Conservation (phyloP, 2,797 vertebrate species). For the Prionace glauca region DNA sequence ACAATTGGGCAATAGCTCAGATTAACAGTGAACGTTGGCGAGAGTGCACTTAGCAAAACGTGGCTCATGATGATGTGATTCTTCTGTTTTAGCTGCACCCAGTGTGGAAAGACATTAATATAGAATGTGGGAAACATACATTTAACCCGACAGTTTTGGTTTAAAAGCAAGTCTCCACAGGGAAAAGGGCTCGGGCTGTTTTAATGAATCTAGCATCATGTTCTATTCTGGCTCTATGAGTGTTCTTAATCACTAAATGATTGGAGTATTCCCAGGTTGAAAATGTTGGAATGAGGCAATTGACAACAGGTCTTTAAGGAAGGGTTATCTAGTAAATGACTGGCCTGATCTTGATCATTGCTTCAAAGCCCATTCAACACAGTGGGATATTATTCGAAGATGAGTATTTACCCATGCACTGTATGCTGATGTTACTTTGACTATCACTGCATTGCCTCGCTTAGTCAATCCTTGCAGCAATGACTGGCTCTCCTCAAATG, state of each 20-base stretch:
- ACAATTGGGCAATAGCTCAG: neutral
- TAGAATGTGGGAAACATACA: neutral
- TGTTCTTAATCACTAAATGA: neutral
- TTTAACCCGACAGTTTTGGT: neutral
- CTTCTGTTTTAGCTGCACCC: neutral
- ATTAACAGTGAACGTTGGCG: neutral
- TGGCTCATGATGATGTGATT: neutral
- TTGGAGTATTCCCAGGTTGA: neutral
- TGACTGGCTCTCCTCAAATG: neutral
- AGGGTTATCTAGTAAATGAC: neutral
- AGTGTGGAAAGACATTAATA: neutral
- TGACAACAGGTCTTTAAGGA: neutral
- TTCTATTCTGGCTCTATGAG: neutral
- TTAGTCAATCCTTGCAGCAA: neutral
- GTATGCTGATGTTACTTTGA: neutral
- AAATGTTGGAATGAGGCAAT: neutral
- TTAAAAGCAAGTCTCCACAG: neutral
- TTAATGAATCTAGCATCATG: neutral
- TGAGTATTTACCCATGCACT: neutral
- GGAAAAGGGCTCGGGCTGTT: neutral
- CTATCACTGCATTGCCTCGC: neutral
- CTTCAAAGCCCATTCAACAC: neutral
- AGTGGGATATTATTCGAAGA: neutral
- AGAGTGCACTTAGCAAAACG: neutral
- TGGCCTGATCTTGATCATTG: neutral